Evolutionary conservation across 1,140 invertebrate species (phyloP), one percentile per base, ranked within the genome.

Genomic region (Achroia grisella): DNA sequence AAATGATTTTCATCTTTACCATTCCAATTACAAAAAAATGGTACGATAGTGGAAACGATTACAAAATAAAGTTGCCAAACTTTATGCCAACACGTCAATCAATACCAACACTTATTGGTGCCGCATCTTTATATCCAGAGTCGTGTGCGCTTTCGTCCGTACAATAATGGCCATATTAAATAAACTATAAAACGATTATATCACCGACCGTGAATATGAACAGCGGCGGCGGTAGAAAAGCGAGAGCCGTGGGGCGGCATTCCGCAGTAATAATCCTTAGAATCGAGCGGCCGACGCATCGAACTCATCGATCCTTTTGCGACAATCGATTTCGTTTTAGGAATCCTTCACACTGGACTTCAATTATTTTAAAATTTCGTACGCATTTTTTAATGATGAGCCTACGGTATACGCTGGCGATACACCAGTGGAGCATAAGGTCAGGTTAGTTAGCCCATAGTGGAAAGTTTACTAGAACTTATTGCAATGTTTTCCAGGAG

Each of bases 201-300:
- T 57, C 51, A 46, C n/a, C 14, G 14, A 17, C n/a, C 44, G 48
- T 47, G 63, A 12, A 46, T 49, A 46, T 40, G 50, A 23, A 23
- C 52, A 44, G 39, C 48, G 51, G 40, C 44, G 52, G 41, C 39
- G 43, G 31, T 63, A 59, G 55, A 67, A 76, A 72, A 79, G 65
- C 67, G 68, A 79, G 75, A 82, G 73, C 75, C 44, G 70, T 44
- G 34, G 48, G 62, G 64, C 68, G 48, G 64, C 77, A 84, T 82
- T 84, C 80, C 77, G 55, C 59, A 30, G 56, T 82, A 81, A 84
- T 80, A 72, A 61, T 71, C 72, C 71, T 72, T 68, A 77, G 64
- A 65, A 72, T 55, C 65, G 62, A 57, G 35, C 32, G 27, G 1
- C 39, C 36, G 39, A 14, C 39, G 53, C 44, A 42, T 46, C 61